Percentiles rank a stretch among this genome's conserved stretches.
Evolutionary conservation across 1,140 invertebrate genomes (phyloP).

Genomic region (Drosophila hydei): DNA sequence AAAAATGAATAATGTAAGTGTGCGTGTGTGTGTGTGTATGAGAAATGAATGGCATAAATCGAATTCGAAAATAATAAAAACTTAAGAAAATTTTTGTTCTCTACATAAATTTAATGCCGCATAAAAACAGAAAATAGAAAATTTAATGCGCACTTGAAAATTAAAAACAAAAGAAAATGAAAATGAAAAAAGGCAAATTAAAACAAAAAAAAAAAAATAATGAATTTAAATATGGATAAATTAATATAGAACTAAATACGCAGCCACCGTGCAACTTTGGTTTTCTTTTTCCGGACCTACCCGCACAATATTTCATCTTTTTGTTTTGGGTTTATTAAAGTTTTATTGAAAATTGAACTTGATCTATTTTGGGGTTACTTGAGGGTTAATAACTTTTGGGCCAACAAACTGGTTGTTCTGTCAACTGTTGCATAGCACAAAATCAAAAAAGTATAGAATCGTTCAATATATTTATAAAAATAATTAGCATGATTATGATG

Average conservation of each 20-base stretch:
- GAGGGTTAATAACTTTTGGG: slow-evolving; percentile 68
- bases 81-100: slow-evolving; percentile 57
- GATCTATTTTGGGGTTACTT: slow-evolving; percentile 42
- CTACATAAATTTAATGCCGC: slow-evolving; percentile 29
- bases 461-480: slow-evolving; percentile 55
- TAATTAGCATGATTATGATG: slow-evolving; percentile 40
- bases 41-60: slow-evolving; percentile 55
- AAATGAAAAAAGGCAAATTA: slow-evolving; percentile 27
- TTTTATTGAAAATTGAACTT: slow-evolving; percentile 45
- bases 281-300: slow-evolving; percentile 57
- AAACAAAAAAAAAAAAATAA: slow-evolving; percentile 33
- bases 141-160: slow-evolving; percentile 45
- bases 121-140: slow-evolving; percentile 28
- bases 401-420: slow-evolving; percentile 71
- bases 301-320: slow-evolving; percentile 46
- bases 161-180: slow-evolving; percentile 30
- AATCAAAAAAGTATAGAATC: slow-evolving; percentile 42
- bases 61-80: slow-evolving; percentile 79
- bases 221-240: slow-evolving; percentile 15
- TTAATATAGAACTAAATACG: slow-evolving; percentile 51
- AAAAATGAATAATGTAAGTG: slow-evolving; percentile 39
- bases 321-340: slow-evolving; percentile 34
- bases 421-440: slow-evolving; percentile 73
- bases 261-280: slow-evolving; percentile 82
- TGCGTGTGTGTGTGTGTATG: slow-evolving; percentile 7